Base-by-base conservation (phyloP, 2,888 invertebrate genomes). In the Caradrina kadenii region DNA sequence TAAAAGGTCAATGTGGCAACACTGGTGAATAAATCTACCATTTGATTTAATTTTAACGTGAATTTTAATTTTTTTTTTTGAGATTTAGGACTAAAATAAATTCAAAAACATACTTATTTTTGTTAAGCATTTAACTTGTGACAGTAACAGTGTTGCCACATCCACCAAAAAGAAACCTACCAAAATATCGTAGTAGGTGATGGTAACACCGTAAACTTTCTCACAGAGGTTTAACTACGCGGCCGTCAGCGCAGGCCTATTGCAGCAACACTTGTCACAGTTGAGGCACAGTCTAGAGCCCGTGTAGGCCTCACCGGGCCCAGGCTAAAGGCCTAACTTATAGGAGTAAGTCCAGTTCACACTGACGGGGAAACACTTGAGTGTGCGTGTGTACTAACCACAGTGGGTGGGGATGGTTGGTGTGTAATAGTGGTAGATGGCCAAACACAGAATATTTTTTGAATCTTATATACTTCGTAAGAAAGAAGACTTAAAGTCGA, bases 191-290 rank as follows among this genome's bases (percentile, higher is more conserved):
- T 89, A 90, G 88, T 87, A 87, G 95, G 95, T 95, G 95, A 93
- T 92, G 95, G 95, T 95, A 94, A 94, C 91, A 91, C 89, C 90
- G 85, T 88, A 81, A 89, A 91, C 88, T 91, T 89, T 93, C 92
- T 93, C 94, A 88, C 96, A 96, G 96, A 95, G 95, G 93, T 96
- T 96, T 96, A 96, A 95, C 95, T 96, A 96, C 94, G 96, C 96
- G 90, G 91, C 95, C 83, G 95, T 95, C 90, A 95, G 89, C 93
- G 95, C 96, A 73, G 96, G 96, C 83, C 93, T 96, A 80, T 93
- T 96, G 93, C 96, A 96, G 93, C 95, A 95, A 88, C 96, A 95
- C 89, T 93, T 96, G 91, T 89, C 93, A 86, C 93, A 94, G 89
- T 91, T 96, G 93, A 92, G 94, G 87, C 93, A 94, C 88, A 89